These are phyloP conservation scores for Nomada fucata DNA, from an alignment of 2,888 invertebrate species.

Conservation along the genomic window DNA sequence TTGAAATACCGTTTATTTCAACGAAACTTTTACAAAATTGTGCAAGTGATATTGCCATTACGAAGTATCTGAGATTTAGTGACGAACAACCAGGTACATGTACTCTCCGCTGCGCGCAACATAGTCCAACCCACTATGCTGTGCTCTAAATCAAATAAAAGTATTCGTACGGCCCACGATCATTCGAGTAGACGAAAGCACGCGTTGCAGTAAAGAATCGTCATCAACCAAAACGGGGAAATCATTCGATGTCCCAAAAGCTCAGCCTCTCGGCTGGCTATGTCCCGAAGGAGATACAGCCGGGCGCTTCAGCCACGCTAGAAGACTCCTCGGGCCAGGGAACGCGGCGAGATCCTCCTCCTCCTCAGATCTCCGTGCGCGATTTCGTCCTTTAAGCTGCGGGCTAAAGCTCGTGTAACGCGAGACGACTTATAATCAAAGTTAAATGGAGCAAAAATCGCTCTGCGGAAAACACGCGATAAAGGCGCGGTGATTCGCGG, in stretches of 20 bases:
- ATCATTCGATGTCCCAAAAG: constrained; percentile 6
- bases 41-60: too few relatives aligned
- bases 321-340: constrained; percentile 53
- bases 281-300: constrained; percentile 29
- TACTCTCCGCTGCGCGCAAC: not conserved
- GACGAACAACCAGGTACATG: not conserved
- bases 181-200: too few relatives aligned
- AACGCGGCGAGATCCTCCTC: constrained; percentile 23
- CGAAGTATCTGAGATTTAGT: not conserved
- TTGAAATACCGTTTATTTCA: too few relatives aligned
- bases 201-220: not conserved
- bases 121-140: not conserved
- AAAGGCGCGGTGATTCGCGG: constrained; percentile 67
- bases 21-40: too few relatives aligned
- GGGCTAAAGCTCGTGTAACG: constrained; percentile 65
- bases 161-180: too few relatives aligned
- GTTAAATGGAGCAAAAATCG: constrained; percentile 72
- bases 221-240: not conserved
- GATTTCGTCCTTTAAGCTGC: constrained; percentile 66
- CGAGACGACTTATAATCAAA: constrained; percentile 69
- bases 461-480: constrained; percentile 64
- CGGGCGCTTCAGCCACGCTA: constrained; percentile 54
- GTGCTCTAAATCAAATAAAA: too few relatives aligned
- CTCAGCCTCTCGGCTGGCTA: not conserved
- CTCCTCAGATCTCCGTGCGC: constrained; percentile 56